phyloP scores from a whole-genome alignment of 2,888 invertebrate genomes.

The Gari tellinella region DNA sequence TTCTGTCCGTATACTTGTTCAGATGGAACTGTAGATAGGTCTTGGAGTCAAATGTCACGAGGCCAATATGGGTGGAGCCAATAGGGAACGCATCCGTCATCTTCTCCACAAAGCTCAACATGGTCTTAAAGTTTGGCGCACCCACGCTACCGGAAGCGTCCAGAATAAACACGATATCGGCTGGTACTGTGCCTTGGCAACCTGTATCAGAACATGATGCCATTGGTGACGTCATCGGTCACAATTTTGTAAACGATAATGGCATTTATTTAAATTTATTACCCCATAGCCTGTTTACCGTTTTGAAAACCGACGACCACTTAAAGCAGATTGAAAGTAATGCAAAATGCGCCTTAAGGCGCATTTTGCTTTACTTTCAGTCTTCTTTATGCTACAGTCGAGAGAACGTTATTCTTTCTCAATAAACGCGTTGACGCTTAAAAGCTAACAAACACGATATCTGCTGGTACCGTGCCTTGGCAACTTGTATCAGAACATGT shows the following conservation, averaged over 20 bases:
- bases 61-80: slow-evolving; percentile 66
- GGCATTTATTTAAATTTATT: too few species aligned
- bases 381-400: too few species aligned
- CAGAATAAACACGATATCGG: slow-evolving; percentile 78
- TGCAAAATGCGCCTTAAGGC: too few species aligned
- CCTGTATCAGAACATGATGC: too few species aligned
- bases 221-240: too few species aligned
- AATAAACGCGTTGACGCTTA: too few species aligned
- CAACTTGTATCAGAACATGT: slow-evolving; percentile 65
- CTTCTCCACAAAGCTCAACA: slow-evolving; percentile 74
- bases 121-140: slow-evolving; percentile 68
- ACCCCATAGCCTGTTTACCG: too few species aligned
- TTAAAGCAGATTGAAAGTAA: too few species aligned
- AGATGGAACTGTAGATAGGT: slow-evolving; percentile 76
- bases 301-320: too few species aligned
- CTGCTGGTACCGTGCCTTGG: slow-evolving; percentile 65
- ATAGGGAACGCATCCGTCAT: slow-evolving; percentile 72
- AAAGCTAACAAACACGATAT: slow-evolving; percentile 78
- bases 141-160: slow-evolving; percentile 79
- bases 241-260: too few species aligned
- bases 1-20: slow-evolving; percentile 73
- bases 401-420: too few species aligned
- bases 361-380: too few species aligned
- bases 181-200: slow-evolving; percentile 63
- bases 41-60: slow-evolving; percentile 71